Evolutionary conservation across 2,888 invertebrate genomes (phyloP).

Genomic region (Steinernema carpocapsae): DNA sequence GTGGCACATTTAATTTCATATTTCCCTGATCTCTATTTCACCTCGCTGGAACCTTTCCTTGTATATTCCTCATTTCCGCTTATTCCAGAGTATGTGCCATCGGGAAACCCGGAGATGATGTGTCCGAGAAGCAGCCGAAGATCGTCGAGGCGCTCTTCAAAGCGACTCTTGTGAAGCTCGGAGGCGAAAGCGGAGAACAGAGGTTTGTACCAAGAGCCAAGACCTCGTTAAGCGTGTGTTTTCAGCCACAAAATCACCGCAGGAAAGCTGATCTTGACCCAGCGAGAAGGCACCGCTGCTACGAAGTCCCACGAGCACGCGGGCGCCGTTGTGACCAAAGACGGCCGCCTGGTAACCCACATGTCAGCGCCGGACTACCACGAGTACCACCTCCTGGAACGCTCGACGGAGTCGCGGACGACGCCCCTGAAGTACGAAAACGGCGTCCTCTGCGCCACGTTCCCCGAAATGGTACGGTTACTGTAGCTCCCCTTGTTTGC

Average conservation of each 20-base stretch:
- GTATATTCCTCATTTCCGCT: too few relatives aligned
- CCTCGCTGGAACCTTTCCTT: too few relatives aligned
- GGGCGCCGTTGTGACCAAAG: constrained; percentile 51
- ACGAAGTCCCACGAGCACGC: constrained; percentile 42
- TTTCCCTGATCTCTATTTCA: too few relatives aligned
- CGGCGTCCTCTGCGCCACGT: constrained; percentile 56
- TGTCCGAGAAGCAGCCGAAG: constrained; percentile 38
- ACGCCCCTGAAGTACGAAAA: constrained; percentile 55
- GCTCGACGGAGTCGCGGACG: constrained; percentile 39
- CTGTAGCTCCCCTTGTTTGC: neutral
- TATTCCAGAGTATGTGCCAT: constrained; percentile 54
- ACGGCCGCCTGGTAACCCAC: constrained; percentile 53
- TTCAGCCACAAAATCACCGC: constrained; percentile 48
- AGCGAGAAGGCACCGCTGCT: constrained; percentile 56
- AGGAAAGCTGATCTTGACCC: constrained; percentile 58
- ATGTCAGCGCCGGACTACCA: constrained; percentile 43
- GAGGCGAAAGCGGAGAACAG: constrained; percentile 48
- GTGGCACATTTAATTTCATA: too few relatives aligned
- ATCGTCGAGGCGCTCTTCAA: constrained; percentile 53
- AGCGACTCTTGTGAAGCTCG: constrained; percentile 55
- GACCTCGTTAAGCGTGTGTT: neutral
- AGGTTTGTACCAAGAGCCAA: neutral
- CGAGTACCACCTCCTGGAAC: constrained; percentile 25
- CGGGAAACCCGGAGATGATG: constrained; percentile 41
- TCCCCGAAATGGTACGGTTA: constrained; percentile 55